A percentile compares a stretch with the other conserved stretches of the same genome.
Evolutionary conservation across 2,888 invertebrate genomes (phyloP).

Genomic region (Serrognathus titanus): DNA sequence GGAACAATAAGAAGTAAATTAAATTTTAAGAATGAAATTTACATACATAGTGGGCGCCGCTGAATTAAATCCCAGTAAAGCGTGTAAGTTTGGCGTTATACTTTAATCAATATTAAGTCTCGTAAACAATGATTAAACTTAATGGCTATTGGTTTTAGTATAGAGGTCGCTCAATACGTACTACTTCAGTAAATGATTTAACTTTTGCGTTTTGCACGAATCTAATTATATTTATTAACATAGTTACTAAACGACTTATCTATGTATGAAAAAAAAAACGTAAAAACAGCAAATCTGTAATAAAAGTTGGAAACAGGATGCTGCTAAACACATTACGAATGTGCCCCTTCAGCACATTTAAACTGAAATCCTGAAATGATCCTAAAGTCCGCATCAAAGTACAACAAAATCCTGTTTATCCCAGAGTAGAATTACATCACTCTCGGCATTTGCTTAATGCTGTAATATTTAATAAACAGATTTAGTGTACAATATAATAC

Average conservation of each 20-base stretch:
- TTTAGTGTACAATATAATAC: too few species aligned
- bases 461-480: too few species aligned
- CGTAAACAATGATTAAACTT: slow-evolving; percentile 39
- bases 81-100: slow-evolving; percentile 31
- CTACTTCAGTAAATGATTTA: not conserved
- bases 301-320: too few species aligned
- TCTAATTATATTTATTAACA: not conserved
- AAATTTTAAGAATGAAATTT: slow-evolving; percentile 42
- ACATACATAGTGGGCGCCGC: slow-evolving; percentile 39
- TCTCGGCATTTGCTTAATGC: too few species aligned
- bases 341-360: too few species aligned
- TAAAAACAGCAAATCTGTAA: too few species aligned
- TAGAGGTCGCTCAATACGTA: slow-evolving; percentile 30
- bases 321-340: too few species aligned
- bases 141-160: slow-evolving; percentile 36
- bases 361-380: too few species aligned
- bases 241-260: not conserved
- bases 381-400: too few species aligned
- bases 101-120: slow-evolving; percentile 40
- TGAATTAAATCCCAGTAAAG: slow-evolving; percentile 36
- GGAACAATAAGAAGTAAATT: slow-evolving; percentile 37
- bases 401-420: too few species aligned
- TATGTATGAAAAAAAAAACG: too few species aligned
- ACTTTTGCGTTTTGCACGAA: not conserved
- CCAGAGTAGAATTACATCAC: too few species aligned